Percentiles rank a stretch among this genome's conserved stretches.
phyloP scores from a whole-genome alignment of 2,113 vertebrate genomes.

The Syngnathus scovelli region DNA sequence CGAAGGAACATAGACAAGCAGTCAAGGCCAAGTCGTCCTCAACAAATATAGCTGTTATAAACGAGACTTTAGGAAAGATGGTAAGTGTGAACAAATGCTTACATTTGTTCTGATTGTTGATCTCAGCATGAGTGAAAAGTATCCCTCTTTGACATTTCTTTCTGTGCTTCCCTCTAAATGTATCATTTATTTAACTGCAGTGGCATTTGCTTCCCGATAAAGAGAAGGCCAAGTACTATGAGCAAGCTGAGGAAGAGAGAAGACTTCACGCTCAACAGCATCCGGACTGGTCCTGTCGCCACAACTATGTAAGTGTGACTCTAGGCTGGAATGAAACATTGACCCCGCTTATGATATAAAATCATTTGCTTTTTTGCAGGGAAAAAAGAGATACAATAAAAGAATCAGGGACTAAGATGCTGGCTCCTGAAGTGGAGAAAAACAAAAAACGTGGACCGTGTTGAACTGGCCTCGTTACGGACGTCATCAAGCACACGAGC shows the following conservation, averaged over 20 bases:
- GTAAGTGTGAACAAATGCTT: background rate
- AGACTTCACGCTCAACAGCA: background rate
- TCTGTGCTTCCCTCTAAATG: background rate
- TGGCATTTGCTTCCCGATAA: constrained; percentile 5
- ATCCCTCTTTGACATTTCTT: background rate
- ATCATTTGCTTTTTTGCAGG: background rate
- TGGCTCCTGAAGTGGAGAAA: background rate
- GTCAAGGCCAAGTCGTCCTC: constrained; percentile 6
- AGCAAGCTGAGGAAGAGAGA: background rate
- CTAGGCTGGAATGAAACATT: background rate
- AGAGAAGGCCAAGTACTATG: constrained; percentile 4
- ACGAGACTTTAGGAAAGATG: constrained; percentile 12
- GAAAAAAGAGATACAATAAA: constrained; percentile 6
- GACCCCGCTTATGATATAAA: background rate
- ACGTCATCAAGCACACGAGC: background rate
- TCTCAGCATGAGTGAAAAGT: background rate
- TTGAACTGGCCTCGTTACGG: background rate
- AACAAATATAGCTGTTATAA: constrained; percentile 6
- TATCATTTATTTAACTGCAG: background rate
- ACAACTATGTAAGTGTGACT: constrained; percentile 7
- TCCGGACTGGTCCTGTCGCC: background rate
- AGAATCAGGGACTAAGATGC: background rate
- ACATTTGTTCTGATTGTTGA: background rate
- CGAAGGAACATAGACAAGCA: constrained; percentile 1
- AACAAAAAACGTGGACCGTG: background rate